These are phyloP conservation scores for Tupaia tana DNA, from an alignment of 2,113 vertebrate species.

Conservation along the genomic window DNA sequence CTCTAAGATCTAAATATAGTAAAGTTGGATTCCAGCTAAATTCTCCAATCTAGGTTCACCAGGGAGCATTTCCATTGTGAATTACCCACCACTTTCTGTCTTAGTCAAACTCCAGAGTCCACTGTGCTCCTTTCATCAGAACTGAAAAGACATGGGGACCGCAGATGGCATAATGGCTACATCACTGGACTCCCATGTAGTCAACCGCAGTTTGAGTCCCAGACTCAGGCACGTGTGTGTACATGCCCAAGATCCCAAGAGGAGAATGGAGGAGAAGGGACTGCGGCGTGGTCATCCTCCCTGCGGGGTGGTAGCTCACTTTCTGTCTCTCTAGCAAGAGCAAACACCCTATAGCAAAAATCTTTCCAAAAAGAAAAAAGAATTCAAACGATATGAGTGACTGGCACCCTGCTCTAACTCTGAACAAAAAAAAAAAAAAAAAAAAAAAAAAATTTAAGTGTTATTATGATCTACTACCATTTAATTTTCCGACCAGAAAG, in stretches of 20 bases:
- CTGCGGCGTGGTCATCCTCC: too few relatives aligned
- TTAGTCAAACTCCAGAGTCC: neutral
- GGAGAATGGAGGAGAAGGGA: too few relatives aligned
- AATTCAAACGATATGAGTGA: neutral
- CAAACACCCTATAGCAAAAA: too few relatives aligned
- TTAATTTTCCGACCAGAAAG: neutral
- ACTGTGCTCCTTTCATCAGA: neutral
- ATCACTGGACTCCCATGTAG: too few relatives aligned
- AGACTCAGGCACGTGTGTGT: too few relatives aligned
- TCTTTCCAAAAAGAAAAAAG: neutral
- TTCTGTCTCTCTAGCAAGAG: too few relatives aligned
- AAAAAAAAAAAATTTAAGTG: too few relatives aligned
- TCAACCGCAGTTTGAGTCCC: too few relatives aligned
- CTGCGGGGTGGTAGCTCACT: too few relatives aligned
- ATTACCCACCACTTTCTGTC: neutral
- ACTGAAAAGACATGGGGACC: neutral
- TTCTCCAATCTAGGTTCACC: neutral
- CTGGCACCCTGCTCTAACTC: neutral
- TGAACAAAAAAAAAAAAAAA: too few relatives aligned
- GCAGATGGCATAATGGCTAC: too few relatives aligned
- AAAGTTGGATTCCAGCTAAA: neutral
- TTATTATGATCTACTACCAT: neutral
- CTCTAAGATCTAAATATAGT: neutral
- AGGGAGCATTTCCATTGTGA: neutral
- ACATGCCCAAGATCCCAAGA: too few relatives aligned